These are phyloP conservation scores for Chromoteleia sp. DNA, from an alignment of 2,888 invertebrate species.

Conservation along the genomic window DNA sequence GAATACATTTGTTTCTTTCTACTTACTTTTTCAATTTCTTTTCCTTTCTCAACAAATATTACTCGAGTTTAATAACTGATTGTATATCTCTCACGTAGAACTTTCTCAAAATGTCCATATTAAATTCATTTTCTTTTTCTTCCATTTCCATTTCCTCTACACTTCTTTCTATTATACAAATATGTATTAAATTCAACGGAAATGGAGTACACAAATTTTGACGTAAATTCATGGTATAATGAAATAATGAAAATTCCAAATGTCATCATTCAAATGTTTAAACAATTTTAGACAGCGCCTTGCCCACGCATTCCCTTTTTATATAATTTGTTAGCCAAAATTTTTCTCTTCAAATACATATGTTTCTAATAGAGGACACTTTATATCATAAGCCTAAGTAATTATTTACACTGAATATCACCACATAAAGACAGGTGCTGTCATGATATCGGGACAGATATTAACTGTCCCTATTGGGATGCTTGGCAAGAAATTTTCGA, in stretches of 20 bases:
- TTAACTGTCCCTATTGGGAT: slow-evolving; percentile 89
- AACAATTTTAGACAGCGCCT: slow-evolving; percentile 20
- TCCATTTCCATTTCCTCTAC: slow-evolving; percentile 3
- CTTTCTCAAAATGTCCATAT: background rate
- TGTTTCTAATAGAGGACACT: slow-evolving; percentile 69
- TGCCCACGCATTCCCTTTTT: slow-evolving; percentile 5
- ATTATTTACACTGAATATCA: slow-evolving; percentile 78
- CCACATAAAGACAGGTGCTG: slow-evolving; percentile 74
- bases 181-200: slow-evolving; percentile 73
- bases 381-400: slow-evolving; percentile 74
- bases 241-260: slow-evolving; percentile 40
- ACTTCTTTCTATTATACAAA: slow-evolving; percentile 48
- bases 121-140: slow-evolving; percentile 36
- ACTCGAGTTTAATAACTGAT: too few relatives aligned
- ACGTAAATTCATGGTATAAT: slow-evolving; percentile 43
- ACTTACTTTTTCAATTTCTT: background rate
- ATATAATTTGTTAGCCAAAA: slow-evolving; percentile 47
- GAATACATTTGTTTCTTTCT: slow-evolving; percentile 17
- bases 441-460: slow-evolving; percentile 76
- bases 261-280: slow-evolving; percentile 17
- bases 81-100: background rate
- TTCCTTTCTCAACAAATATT: background rate
- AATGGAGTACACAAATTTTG: slow-evolving; percentile 68
- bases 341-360: slow-evolving; percentile 54
- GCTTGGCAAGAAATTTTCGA: slow-evolving; percentile 88